These are phyloP conservation scores for Polyploca ridens DNA, from an alignment of 2,888 invertebrate genomes.

Conservation along the genomic window DNA sequence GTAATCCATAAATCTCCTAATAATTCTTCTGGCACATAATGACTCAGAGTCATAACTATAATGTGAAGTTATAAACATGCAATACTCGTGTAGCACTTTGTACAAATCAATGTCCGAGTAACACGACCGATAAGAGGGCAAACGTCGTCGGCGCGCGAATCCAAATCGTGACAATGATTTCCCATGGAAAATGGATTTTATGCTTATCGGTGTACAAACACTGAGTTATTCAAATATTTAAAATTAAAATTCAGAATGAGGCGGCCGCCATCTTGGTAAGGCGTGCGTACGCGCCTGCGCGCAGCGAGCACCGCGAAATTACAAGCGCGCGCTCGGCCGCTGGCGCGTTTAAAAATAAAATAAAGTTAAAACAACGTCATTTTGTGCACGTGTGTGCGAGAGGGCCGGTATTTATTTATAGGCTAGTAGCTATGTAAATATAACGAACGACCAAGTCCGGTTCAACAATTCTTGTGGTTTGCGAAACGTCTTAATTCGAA, in stretches of 20 bases:
- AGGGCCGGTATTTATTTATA: conserved; percentile 82
- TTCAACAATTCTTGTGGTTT: conserved; percentile 75
- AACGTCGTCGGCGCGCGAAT: conserved; percentile 38
- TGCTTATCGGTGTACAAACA: conserved; percentile 53
- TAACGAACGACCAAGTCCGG: conserved; percentile 69
- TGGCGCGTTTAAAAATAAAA: conserved; percentile 82
- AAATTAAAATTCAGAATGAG: conserved; percentile 54
- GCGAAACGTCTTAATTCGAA: conserved; percentile 79
- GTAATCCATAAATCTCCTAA: conserved; percentile 64
- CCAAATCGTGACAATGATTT: conserved; percentile 49
- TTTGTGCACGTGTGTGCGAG: conserved; percentile 81
- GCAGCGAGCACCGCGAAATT: conserved; percentile 82
- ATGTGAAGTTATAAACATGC: conserved; percentile 66
- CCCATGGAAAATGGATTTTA: conserved; percentile 52
- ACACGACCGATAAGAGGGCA: conserved; percentile 54
- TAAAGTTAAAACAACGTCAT: conserved; percentile 83
- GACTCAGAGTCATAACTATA: conserved; percentile 65
- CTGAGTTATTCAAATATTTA: conserved; percentile 53
- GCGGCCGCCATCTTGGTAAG: conserved; percentile 75
- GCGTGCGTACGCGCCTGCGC: conserved; percentile 82
- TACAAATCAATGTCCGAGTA: conserved; percentile 58
- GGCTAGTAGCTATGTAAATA: conserved; percentile 83
- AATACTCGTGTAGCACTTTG: conserved; percentile 59
- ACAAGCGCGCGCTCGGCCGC: conserved; percentile 74
- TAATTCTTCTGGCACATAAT: conserved; percentile 62